Percentiles rank a stretch among this genome's conserved stretches.
These are phyloP conservation scores for Drosophila sucinea DNA, from an alignment of 1,140 invertebrate species.

Conservation along the genomic window DNA sequence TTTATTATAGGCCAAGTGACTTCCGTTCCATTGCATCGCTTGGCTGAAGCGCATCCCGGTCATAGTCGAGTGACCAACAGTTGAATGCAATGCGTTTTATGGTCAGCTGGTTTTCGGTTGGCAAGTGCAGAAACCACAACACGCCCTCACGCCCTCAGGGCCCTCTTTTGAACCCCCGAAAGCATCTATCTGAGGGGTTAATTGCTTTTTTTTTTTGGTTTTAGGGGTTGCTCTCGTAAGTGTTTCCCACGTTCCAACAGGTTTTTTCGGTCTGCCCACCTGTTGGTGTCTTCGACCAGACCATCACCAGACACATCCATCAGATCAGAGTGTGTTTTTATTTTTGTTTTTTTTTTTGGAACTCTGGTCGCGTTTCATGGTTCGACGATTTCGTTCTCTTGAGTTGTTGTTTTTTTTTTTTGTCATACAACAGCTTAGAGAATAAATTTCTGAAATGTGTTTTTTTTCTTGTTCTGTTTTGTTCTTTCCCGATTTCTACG, in stretches of 20 bases:
- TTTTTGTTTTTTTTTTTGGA: slow-evolving; percentile 40
- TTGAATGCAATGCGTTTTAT: slow-evolving; percentile 10
- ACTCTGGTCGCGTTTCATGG: slow-evolving; percentile 51
- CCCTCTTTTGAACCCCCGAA: background rate
- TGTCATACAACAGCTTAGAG: slow-evolving; percentile 61
- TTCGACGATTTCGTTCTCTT: slow-evolving; percentile 21
- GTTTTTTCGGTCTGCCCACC: slow-evolving; percentile 34
- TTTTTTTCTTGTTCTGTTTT: slow-evolving; percentile 28
- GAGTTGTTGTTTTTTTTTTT: slow-evolving; percentile 23
- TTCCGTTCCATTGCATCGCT: slow-evolving; percentile 5
- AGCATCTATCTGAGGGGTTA: slow-evolving; percentile 37
- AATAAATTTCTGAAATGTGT: slow-evolving; percentile 60
- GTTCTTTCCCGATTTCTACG: slow-evolving; percentile 51
- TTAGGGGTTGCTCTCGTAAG: slow-evolving; percentile 21
- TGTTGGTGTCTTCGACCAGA: slow-evolving; percentile 18
- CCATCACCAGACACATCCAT: slow-evolving; percentile 33
- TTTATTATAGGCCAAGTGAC: slow-evolving; percentile 2
- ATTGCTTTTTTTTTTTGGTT: slow-evolving; percentile 54
- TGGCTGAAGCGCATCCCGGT: slow-evolving; percentile 10
- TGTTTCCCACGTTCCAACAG: slow-evolving; percentile 75
- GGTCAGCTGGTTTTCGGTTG: background rate
- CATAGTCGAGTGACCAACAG: slow-evolving; percentile 4
- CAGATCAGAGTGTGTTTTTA: slow-evolving; percentile 21
- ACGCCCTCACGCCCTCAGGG: background rate
- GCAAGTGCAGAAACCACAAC: slow-evolving; percentile 7